Evolutionary conservation across 1,140 invertebrate species (phyloP), one percentile per base, ranked within the genome.

Genomic region (Chelonus insularis): DNA sequence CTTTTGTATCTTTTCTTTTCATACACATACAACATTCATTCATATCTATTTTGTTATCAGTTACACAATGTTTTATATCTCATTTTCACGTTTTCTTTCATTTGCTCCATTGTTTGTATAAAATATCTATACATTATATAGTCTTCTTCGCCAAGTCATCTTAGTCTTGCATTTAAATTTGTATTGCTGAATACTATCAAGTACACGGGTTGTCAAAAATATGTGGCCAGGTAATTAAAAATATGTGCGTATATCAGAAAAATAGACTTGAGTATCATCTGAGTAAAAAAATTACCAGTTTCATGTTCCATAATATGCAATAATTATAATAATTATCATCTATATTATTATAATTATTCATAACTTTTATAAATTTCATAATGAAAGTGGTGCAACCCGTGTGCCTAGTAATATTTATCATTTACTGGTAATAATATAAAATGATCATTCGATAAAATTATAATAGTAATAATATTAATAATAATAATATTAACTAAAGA

Each of bases 131-230:
- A 61, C 12, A 57, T 56, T 62, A 60, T 61, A 64, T 69, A 67
- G 59, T 66, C 62, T 66, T 68, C 55, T 59, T 25, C 63, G 58
- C 66, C 64, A 60, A 67, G 65, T 67, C 68, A 62, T 64, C 64
- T 68, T 67, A 68, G 64, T 72, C 66, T 69, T 65, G 60, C 64
- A 9, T 59, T 68, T 62, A 62, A 57, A 57, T 63, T 57, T 59
- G 50, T 62, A 61, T 65, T 63, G 47, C 57, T 66, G 57, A 54
- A 59, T 61, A 64, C 60, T 56, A 50, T 60, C 45, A 52, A 52
- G 25, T 47, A 57, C 45, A 61, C 39, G 37, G 50, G 20, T n/a
- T n/a, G n/a, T n/a, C n/a, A n/a, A 20, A 23, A 11, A 2, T 23
- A 57, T 36, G 12, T 4, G 39, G 4, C 11, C 20, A 39, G n/a